Conservation (phyloP, 2,113 vertebrate genomes). For the Ascaphus truei region DNA sequence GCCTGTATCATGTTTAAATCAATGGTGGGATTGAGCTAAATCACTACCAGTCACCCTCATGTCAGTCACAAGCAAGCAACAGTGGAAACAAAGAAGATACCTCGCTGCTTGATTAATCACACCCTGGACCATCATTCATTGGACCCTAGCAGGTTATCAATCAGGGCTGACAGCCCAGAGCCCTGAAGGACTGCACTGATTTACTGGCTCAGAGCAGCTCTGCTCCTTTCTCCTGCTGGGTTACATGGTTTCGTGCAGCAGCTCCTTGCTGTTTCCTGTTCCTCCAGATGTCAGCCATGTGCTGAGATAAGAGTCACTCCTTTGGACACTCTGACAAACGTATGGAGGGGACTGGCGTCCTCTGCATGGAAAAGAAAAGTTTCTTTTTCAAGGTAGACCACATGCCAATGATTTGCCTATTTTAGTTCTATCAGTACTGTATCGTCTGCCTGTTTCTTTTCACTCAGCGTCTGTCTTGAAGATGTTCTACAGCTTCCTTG, state of each 20-base stretch:
- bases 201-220: background rate
- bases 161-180: constrained; percentile 13
- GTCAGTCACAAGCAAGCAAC: background rate
- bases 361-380: background rate
- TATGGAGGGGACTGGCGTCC: constrained; percentile 9
- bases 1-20: background rate
- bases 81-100: constrained; percentile 2
- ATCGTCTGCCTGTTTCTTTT: background rate
- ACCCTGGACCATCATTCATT: constrained; percentile 14
- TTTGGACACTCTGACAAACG: constrained; percentile 6
- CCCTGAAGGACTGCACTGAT: background rate
- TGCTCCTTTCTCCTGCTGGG: background rate
- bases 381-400: background rate
- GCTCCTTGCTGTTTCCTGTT: constrained; percentile 8
- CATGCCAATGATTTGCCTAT: background rate
- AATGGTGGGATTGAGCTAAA: background rate
- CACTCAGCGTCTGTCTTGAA: background rate
- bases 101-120: constrained; percentile 27
- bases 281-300: constrained; percentile 31
- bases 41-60: constrained; percentile 8
- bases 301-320: constrained; percentile 12
- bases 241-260: background rate
- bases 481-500: background rate
- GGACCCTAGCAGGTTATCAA: constrained; percentile 16
- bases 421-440: constrained; percentile 8